A percentile compares a stretch with the other conserved stretches of the same genome.
These are phyloP conservation scores for Trematocara unimaculatum DNA, from an alignment of 2,113 vertebrate genomes.

Conservation along the genomic window DNA sequence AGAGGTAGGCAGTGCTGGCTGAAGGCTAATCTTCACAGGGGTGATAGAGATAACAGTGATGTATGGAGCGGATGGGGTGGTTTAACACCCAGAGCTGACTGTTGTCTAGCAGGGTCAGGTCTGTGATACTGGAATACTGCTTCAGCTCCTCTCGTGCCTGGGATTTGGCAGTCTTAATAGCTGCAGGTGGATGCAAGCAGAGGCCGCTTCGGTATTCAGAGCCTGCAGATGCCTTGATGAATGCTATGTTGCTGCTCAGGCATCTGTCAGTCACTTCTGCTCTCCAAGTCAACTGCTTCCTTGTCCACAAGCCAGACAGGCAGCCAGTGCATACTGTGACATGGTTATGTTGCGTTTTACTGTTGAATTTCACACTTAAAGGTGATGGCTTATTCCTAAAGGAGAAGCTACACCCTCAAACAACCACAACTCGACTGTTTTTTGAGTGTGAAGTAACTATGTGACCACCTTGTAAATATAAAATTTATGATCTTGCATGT, in stretches of 20 bases:
- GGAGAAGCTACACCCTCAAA: neutral
- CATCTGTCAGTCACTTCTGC: slow-evolving; percentile 50
- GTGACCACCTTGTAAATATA: neutral
- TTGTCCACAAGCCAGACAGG: slow-evolving; percentile 15
- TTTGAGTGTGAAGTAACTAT: neutral
- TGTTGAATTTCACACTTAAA: neutral
- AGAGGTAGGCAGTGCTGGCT: slow-evolving; percentile 26
- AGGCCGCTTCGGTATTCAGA: slow-evolving; percentile 12
- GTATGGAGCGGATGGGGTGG: slow-evolving; percentile 51
- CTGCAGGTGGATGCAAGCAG: slow-evolving; percentile 30
- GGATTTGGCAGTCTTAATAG: slow-evolving; percentile 41
- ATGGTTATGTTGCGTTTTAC: neutral
- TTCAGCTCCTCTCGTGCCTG: slow-evolving; percentile 39
- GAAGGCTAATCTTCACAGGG: slow-evolving; percentile 60
- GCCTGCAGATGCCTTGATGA: slow-evolving; percentile 41
- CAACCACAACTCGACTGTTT: neutral
- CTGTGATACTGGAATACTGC: slow-evolving; percentile 40
- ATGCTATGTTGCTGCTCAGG: slow-evolving; percentile 28
- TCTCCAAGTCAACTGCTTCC: slow-evolving; percentile 37
- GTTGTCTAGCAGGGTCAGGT: slow-evolving; percentile 56
- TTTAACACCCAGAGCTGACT: slow-evolving; percentile 63
- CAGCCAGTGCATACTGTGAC: neutral
- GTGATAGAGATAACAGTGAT: slow-evolving; percentile 70
- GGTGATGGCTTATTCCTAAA: neutral
- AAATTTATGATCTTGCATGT: neutral